phyloP scores from a whole-genome alignment of 2,888 invertebrate species.

The Dynastes maya region DNA sequence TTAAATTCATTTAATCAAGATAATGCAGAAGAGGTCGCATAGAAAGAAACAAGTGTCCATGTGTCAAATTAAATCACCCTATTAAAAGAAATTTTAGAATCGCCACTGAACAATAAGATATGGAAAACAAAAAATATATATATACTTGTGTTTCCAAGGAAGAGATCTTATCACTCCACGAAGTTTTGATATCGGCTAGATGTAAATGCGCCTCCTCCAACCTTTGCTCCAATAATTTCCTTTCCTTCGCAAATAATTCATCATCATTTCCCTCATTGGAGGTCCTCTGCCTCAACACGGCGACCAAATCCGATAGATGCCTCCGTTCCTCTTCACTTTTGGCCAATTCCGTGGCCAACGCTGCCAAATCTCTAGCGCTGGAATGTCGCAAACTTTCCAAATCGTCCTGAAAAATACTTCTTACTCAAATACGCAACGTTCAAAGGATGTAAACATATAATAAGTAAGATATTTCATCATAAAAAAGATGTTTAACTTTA shows the following conservation, averaged over 20 bases:
- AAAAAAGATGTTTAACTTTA: background rate
- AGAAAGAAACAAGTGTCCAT: too few species aligned
- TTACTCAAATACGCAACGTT: background rate
- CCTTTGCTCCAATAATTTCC: conserved; percentile 81
- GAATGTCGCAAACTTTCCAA: conserved; percentile 83
- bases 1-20: too few species aligned
- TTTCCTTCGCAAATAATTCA: conserved; percentile 74
- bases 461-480: background rate
- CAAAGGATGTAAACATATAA: too few species aligned
- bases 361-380: conserved; percentile 81
- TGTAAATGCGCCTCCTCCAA: conserved; percentile 90
- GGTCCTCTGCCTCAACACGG: conserved; percentile 72
- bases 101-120: too few species aligned
- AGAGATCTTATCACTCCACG: conserved; percentile 93
- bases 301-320: conserved; percentile 79
- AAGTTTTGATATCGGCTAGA: conserved; percentile 90
- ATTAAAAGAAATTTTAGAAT: background rate
- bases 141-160: conserved; percentile 89
- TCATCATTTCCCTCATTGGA: conserved; percentile 72
- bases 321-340: conserved; percentile 83
- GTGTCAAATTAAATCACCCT: background rate
- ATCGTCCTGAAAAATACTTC: conserved; percentile 77
- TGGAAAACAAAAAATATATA: background rate
- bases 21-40: too few species aligned
- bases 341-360: conserved; percentile 80